These are phyloP conservation scores for Rhagoletis zephyria DNA, from an alignment of 1,140 invertebrate species.

Conservation along the genomic window DNA sequence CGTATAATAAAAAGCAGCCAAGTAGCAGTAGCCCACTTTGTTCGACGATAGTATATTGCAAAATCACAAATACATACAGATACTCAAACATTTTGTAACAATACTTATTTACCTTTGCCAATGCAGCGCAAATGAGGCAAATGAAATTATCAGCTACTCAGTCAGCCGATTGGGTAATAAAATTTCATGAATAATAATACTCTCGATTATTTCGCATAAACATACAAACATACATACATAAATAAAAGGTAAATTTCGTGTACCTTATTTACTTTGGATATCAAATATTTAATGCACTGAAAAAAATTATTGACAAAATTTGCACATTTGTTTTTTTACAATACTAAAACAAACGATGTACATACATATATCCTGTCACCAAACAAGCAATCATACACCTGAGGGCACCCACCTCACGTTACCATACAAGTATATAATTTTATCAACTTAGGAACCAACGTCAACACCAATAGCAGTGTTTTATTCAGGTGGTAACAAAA, in stretches of 20 bases:
- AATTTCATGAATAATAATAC: constrained; percentile 30
- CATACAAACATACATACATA: background rate
- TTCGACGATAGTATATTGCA: background rate
- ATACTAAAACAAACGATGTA: no score
- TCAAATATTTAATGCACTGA: background rate
- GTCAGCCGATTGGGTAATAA: background rate
- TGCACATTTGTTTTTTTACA: no score
- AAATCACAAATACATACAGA: background rate
- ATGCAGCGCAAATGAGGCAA: background rate
- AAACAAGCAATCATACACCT: no score
- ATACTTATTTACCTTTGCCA: background rate
- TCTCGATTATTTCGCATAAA: constrained; percentile 24
- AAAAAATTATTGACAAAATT: no score
- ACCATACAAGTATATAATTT: no score
- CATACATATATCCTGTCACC: no score
- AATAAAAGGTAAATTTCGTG: background rate
- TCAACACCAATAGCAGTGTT: no score
- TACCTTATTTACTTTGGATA: constrained; percentile 6
- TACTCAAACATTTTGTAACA: no score
- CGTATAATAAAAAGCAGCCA: background rate
- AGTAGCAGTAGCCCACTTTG: background rate
- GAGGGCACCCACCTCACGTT: no score
- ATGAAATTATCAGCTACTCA: background rate
- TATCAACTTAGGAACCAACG: no score
- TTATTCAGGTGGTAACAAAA: no score